Evolutionary conservation across 1,140 invertebrate genomes (phyloP).

Genomic region (Drosophila mojavensis): DNA sequence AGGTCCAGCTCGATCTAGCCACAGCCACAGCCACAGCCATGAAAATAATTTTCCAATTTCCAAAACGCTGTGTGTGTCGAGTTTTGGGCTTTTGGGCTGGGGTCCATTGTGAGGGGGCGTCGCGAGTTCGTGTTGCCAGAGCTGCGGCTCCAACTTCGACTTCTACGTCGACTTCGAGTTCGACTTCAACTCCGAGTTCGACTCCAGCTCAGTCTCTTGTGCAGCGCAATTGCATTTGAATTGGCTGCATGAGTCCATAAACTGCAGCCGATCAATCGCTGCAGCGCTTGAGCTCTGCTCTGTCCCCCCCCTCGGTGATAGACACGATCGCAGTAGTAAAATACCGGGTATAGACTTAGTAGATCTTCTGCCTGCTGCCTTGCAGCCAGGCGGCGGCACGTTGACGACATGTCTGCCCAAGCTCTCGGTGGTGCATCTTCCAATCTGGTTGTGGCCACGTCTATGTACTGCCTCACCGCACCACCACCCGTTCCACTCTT

Average conservation of each 20-base stretch:
- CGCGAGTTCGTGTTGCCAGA: conserved; percentile 55
- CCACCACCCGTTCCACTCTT: neutral
- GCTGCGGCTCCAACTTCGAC: conserved; percentile 29
- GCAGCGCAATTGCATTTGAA: conserved; percentile 82
- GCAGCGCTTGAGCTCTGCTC: conserved; percentile 10
- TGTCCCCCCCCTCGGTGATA: conserved; percentile 51
- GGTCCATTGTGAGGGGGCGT: conserved; percentile 67
- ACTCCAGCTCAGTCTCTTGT: conserved; percentile 24
- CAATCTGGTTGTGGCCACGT: conserved; percentile 39
- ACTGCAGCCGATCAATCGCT: conserved; percentile 83
- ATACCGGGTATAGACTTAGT: conserved; percentile 75
- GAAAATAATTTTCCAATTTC: conserved; percentile 82
- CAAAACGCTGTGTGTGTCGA: conserved; percentile 75
- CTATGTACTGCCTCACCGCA: neutral
- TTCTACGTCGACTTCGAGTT: conserved; percentile 28
- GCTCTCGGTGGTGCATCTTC: conserved; percentile 54
- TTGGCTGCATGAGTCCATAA: conserved; percentile 84
- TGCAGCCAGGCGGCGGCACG: conserved; percentile 48
- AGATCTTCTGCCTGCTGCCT: conserved; percentile 62
- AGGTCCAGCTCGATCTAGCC: neutral
- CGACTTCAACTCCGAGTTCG: neutral
- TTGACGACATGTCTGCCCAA: conserved; percentile 73
- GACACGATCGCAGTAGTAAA: conserved; percentile 81
- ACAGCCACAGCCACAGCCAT: conserved; percentile 9
- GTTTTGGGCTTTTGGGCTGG: conserved; percentile 14